Base-by-base conservation (phyloP, 2,797 vertebrate species). In the Chaetophractus vellerosus region DNA sequence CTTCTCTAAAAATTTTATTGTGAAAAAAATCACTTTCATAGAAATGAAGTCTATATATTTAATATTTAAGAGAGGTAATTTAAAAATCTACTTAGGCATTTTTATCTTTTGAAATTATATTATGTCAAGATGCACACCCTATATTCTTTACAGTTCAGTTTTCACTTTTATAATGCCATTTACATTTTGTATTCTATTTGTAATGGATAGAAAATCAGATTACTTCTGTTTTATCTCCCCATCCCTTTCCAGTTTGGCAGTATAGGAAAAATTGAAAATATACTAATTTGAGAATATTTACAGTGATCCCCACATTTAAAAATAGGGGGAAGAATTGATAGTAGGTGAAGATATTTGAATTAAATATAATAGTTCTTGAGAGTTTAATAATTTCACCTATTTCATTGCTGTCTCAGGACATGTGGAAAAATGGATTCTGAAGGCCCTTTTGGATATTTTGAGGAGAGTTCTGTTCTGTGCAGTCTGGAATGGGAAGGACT, bases 261-360 rank as follows among this genome's bases (percentile, higher is more conserved):
- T 78, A 6, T 45, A 38, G 64, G 80, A 93, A 93, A 26, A 80
- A 64, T 16, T 69, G 64, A 85, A 80, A 74, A 82, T 76, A 57
- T 0, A 45, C 4, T 83, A 36, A 76, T 36, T 68, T 90, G 61
- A 89, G 52, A 93, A 80, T 71, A 63, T 94, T 61, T 88, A 31
- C 15, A 36, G 21, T 75, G 52, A 86, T 19, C 41, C 1, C 16
- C 14, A 41, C 41, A 84, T 86, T 91, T 91, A 69, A 82, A 80
- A 93, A 33, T 26, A 33, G 63, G 45, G 8, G 9, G 31, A 57
- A 26, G n/a, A 68, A 68, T 74, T 33, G 26, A 68, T 38, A 61
- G 23, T 10, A 78, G n/a, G 14, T 52, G 38, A 45, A 59, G 21
- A 28, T 64, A 45, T 23, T 90, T 87, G 48, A 90, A 55, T 92